phyloP scores from a whole-genome alignment of 2,888 invertebrate species.

The Cataglyphis livida region DNA sequence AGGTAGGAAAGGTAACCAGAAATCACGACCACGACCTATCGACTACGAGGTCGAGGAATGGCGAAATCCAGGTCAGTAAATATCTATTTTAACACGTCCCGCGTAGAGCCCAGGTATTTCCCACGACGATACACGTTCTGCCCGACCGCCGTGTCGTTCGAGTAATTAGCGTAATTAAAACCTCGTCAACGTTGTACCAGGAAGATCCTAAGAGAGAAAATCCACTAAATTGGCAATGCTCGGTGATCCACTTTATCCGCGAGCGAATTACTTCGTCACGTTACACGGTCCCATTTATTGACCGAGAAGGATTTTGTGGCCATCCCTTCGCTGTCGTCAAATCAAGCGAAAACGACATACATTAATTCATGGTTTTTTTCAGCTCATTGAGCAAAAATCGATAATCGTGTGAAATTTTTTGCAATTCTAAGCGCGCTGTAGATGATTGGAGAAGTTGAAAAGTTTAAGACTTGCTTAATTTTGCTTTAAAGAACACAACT shows the following conservation, averaged over 20 bases:
- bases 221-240: slow-evolving; percentile 71
- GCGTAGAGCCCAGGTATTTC: slow-evolving; percentile 63
- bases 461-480: neutral
- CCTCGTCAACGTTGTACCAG: slow-evolving; percentile 67
- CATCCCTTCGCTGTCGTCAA: slow-evolving; percentile 46
- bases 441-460: neutral
- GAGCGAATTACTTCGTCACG: slow-evolving; percentile 67
- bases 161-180: slow-evolving; percentile 79
- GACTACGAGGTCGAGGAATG: slow-evolving; percentile 92
- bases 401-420: slow-evolving; percentile 1
- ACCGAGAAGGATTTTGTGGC: slow-evolving; percentile 56
- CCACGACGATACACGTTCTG: slow-evolving; percentile 68
- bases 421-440: neutral
- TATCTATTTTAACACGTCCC: slow-evolving; percentile 72
- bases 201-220: slow-evolving; percentile 64
- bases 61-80: slow-evolving; percentile 89
- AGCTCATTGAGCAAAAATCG: slow-evolving; percentile 8
- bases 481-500: neutral
- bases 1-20: slow-evolving; percentile 88
- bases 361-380: slow-evolving; percentile 14
- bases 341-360: slow-evolving; percentile 15
- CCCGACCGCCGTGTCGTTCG: slow-evolving; percentile 65
- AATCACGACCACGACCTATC: slow-evolving; percentile 86
- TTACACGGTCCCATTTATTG: slow-evolving; percentile 62
- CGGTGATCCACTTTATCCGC: slow-evolving; percentile 71